These are phyloP conservation scores for Pangasius larnaudii DNA, from an alignment of 2,797 vertebrate genomes.

Conservation along the genomic window DNA sequence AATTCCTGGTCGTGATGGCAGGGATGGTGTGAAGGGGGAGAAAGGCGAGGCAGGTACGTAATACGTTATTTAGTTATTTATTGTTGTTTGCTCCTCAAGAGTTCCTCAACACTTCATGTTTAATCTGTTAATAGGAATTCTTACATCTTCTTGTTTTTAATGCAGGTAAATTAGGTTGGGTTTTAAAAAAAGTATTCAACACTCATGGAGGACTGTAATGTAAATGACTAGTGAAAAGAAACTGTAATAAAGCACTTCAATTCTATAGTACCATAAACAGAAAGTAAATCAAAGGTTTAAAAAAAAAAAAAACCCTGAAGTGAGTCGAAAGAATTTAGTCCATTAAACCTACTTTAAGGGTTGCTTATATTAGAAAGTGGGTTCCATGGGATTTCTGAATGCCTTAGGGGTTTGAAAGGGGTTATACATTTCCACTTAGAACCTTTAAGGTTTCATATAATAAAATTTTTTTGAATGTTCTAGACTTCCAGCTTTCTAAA, in stretches of 20 bases:
- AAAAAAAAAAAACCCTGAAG: not conserved
- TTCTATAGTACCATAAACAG: not conserved
- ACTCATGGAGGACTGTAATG: not conserved
- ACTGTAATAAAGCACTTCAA: not conserved
- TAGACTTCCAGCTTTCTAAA: not conserved
- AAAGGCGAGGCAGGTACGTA: constrained; percentile 80
- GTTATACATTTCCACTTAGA: not conserved
- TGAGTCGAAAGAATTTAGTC: not conserved
- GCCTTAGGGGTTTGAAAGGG: not conserved
- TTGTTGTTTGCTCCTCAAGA: not conserved
- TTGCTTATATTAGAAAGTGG: not conserved
- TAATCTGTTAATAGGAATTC: not conserved
- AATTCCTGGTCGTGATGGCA: constrained; percentile 76
- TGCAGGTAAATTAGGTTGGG: not conserved
- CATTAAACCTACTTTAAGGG: not conserved
- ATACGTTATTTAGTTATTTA: not conserved
- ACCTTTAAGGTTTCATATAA: not conserved
- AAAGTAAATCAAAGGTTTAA: not conserved
- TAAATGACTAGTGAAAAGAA: not conserved
- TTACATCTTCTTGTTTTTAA: not conserved
- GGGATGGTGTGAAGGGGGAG: constrained; percentile 78
- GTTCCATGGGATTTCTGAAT: not conserved
- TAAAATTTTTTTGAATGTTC: not conserved
- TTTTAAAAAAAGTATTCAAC: not conserved
- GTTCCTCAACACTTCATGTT: not conserved